phyloP scores from a whole-genome alignment of 2,797 vertebrate genomes.

The Zalophus californianus region DNA sequence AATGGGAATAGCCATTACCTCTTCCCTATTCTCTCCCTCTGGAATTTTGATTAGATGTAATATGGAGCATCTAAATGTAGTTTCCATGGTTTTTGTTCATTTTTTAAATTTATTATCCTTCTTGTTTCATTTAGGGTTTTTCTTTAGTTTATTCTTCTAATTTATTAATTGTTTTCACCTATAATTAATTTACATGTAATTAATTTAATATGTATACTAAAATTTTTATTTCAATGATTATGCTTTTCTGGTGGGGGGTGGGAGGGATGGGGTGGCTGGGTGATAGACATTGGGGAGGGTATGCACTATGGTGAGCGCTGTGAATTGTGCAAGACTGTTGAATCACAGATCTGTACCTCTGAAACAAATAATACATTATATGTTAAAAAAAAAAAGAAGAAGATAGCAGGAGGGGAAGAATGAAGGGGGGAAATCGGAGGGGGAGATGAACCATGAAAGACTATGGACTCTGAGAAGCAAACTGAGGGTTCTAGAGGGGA shows the following conservation, averaged over 20 bases:
- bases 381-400: too few relatives aligned
- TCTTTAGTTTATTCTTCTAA: neutral
- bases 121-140: neutral
- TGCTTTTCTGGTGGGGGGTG: neutral
- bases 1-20: neutral
- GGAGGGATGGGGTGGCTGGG: too few relatives aligned
- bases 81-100: neutral
- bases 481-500: too few relatives aligned
- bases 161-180: neutral
- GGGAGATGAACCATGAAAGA: too few relatives aligned
- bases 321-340: too few relatives aligned
- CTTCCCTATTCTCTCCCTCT: neutral
- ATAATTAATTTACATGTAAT: neutral
- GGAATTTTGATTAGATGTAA: neutral
- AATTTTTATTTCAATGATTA: neutral
- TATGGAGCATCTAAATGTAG: neutral
- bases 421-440: too few relatives aligned
- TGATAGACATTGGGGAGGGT: too few relatives aligned
- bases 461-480: too few relatives aligned
- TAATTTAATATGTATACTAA: neutral
- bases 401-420: too few relatives aligned
- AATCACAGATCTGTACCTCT: too few relatives aligned
- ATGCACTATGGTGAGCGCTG: too few relatives aligned
- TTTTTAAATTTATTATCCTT: neutral
- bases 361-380: too few relatives aligned